A percentile compares a stretch with the other conserved stretches of the same genome.
These are phyloP conservation scores for Jordanella pulchra DNA, from an alignment of 2,797 vertebrate species.

Conservation along the genomic window DNA sequence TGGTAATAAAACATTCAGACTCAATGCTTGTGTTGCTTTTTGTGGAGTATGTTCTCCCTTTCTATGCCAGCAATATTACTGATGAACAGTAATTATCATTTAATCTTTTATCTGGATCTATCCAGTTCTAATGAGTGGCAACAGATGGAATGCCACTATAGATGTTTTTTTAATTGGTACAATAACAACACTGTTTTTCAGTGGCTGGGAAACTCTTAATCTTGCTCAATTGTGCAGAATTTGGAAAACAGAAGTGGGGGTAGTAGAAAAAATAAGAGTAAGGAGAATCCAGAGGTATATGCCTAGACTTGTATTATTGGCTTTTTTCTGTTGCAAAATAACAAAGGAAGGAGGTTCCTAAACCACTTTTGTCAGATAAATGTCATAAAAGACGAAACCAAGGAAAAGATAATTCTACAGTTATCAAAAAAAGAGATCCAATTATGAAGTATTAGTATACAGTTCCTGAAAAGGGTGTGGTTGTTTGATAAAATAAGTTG, in stretches of 20 bases:
- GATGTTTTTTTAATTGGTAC: constrained; percentile 62
- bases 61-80: constrained; percentile 55
- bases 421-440: constrained; percentile 13
- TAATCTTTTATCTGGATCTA: constrained; percentile 54
- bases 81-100: constrained; percentile 66
- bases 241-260: constrained; percentile 23
- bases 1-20: constrained; percentile 64
- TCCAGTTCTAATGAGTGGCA: constrained; percentile 60
- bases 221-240: constrained; percentile 18
- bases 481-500: constrained; percentile 9
- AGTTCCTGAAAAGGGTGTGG: constrained; percentile 36
- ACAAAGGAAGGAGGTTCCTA: constrained; percentile 9
- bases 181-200: constrained; percentile 51
- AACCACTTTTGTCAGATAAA: constrained; percentile 10
- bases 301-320: constrained; percentile 31
- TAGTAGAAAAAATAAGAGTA: constrained; percentile 2
- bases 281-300: constrained; percentile 5
- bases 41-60: constrained; percentile 45
- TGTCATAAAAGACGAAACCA: neutral
- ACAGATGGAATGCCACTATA: constrained; percentile 67
- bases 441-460: constrained; percentile 6
- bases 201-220: constrained; percentile 37
- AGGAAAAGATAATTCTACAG: constrained; percentile 2
- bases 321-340: constrained; percentile 36
- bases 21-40: constrained; percentile 37